These are phyloP conservation scores for Danionella dracula DNA, from an alignment of 2,797 vertebrate species.

Conservation along the genomic window DNA sequence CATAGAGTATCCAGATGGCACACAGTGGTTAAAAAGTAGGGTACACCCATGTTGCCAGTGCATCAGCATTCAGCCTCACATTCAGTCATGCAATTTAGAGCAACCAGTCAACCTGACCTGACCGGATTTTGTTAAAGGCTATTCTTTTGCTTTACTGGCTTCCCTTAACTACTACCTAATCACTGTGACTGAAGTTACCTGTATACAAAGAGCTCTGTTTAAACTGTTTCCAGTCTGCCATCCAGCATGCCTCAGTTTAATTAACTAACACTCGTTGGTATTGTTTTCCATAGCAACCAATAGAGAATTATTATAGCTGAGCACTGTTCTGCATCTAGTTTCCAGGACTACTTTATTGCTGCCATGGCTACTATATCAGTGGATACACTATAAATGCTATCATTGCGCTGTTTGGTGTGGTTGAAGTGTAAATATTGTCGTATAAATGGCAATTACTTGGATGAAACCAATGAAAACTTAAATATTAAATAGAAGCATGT, in stretches of 20 bases:
- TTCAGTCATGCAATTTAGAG: no score
- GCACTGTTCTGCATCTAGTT: background rate
- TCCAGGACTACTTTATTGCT: background rate
- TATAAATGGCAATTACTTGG: no score
- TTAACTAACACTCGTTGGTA: background rate
- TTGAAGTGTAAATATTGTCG: no score
- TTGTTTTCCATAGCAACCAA: background rate
- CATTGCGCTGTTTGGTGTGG: background rate
- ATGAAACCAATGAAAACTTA: no score
- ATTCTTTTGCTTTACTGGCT: background rate
- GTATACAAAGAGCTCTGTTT: background rate
- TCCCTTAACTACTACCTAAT: background rate
- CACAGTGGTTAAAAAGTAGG: no score
- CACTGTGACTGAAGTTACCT: background rate
- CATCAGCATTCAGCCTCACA: no score
- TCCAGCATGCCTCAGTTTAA: background rate
- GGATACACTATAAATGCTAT: background rate
- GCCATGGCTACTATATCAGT: background rate
- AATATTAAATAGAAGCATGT: no score
- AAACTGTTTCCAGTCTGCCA: background rate
- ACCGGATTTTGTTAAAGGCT: no score
- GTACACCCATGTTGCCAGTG: no score
- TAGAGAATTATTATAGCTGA: background rate
- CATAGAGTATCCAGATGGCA: no score
- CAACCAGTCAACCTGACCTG: no score